Evolutionary conservation across 2,888 invertebrate genomes (phyloP), one percentile per base, ranked within the genome.

Genomic region (Alcis repandata): DNA sequence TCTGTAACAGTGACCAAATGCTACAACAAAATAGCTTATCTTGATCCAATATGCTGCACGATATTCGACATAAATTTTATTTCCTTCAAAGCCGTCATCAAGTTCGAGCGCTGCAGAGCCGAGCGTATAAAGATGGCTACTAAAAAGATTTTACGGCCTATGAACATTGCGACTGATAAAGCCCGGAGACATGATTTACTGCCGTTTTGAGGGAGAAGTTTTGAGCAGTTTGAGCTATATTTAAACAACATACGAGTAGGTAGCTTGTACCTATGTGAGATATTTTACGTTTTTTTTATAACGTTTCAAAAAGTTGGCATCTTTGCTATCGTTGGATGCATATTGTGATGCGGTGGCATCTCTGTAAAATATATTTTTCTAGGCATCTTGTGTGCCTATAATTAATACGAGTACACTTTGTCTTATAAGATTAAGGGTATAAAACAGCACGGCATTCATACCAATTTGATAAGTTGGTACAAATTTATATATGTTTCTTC

Each of bases 101-200:
- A 67, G 57, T 67, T 65, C 58, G 56, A 67, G 62, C 58, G 54
- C 53, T 64, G 59, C 51, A 57, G 41, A 63, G 54, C 45, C 58
- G 32, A 49, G 38, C 40, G 41, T 59, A 63, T 71, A 66, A 71
- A 73, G 65, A 66, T 69, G 63, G 72, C 70, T 69, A 71, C 65
- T 83, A 82, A 77, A 79, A 79, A 74, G 62, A 72, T 78, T 80
- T 83, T 78, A 83, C 78, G 75, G 75, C 67, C 76, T 78, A 79
- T 77, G 76, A 82, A 80, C 75, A 75, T 74, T 80, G 77, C 82
- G 79, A 76, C 77, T 77, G 83, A 83, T 83, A 83, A 73, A 74
- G 68, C 72, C 49, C 59, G 63, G 68, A 74, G 72, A 78, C 73
- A 77, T 80, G 73, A 80, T 80, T 78, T 80, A 78, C 71, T 78